Percentiles rank a stretch among this genome's conserved stretches.
Evolutionary conservation across 2,113 vertebrate genomes (phyloP).

Genomic region (Pelecanoides urinatrix): DNA sequence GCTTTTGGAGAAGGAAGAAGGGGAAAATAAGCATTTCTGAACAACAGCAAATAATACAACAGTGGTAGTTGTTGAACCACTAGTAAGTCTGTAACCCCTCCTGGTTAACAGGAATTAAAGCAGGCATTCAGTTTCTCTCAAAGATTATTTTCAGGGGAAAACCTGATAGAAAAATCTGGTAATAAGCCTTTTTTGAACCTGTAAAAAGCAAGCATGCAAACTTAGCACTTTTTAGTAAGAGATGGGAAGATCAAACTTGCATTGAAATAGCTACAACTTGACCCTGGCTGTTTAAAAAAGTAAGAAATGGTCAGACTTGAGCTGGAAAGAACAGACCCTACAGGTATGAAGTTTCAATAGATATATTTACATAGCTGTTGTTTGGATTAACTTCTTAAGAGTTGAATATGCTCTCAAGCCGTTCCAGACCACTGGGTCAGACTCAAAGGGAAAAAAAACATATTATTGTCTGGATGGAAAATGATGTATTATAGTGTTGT

Average conservation of each 20-base stretch:
- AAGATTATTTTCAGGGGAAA: background rate
- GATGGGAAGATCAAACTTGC: background rate
- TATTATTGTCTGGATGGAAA: background rate
- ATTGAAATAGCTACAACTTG: background rate
- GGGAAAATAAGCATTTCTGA: background rate
- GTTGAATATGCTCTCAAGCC: background rate
- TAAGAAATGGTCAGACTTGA: background rate
- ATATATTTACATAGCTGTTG: background rate
- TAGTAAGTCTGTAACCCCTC: background rate
- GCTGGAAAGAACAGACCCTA: background rate
- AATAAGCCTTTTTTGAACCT: background rate
- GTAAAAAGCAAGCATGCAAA: background rate
- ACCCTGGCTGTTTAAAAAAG: background rate
- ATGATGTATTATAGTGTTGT: background rate
- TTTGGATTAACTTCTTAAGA: background rate
- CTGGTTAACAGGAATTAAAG: background rate
- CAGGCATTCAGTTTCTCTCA: background rate
- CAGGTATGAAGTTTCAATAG: background rate
- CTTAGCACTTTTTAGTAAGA: background rate
- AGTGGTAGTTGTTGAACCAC: background rate
- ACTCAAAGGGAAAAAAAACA: background rate
- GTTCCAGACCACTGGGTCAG: background rate
- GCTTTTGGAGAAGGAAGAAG: background rate
- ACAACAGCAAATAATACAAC: background rate
- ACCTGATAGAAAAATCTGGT: background rate